Base-by-base conservation (phyloP, 2,888 invertebrate genomes). In the Drosophila neonasuta region DNA sequence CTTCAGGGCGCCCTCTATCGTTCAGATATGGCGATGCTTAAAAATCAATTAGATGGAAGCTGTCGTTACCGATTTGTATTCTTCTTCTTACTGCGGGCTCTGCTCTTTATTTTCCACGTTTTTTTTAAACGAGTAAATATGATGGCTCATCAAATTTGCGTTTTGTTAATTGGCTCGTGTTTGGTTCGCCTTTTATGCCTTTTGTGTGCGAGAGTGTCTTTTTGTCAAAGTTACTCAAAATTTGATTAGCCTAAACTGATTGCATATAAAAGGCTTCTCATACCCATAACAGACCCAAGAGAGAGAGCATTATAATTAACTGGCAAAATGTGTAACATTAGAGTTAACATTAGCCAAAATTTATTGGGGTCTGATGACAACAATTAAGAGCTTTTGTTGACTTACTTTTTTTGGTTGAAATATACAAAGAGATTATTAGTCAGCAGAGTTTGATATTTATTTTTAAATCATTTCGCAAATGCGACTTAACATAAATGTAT, bases 31-130 rank as follows among this genome's bases (percentile, higher is more conserved):
- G 57, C 58, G 30, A 63, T 66, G 60, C 74, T 75, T 58, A 67
- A 83, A 75, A 72, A 62, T 62, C 76, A 81, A 83, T 83, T 80
- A 71, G 63, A 68, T 69, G 70, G 55, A 61, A 74, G 82, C 67
- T 69, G 46, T 67, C 59, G 49, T 73, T 70, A 42, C 56, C 39
- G 48, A 68, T 74, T 71, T 55, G 34, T 36, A 59, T 55, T 41
- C 48, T 52, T 46, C 59, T 44, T 34, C 15, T 39, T 10, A 9
- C 10, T 46, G 17, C 17, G 17, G 0, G 17, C 17, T 17, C 3
- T 17, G 48, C 52, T 58, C 58, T 56, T 49, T 48, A 45, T 61
- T 58, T 39, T 59, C 11, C 49, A 49, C 10, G 39, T 56, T 51
- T 61, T 65, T 36, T 36, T 24, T 24, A 0, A 24, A 24, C 24